phyloP scores from a whole-genome alignment of 2,888 invertebrate species.

The Melanostoma mellinum region DNA sequence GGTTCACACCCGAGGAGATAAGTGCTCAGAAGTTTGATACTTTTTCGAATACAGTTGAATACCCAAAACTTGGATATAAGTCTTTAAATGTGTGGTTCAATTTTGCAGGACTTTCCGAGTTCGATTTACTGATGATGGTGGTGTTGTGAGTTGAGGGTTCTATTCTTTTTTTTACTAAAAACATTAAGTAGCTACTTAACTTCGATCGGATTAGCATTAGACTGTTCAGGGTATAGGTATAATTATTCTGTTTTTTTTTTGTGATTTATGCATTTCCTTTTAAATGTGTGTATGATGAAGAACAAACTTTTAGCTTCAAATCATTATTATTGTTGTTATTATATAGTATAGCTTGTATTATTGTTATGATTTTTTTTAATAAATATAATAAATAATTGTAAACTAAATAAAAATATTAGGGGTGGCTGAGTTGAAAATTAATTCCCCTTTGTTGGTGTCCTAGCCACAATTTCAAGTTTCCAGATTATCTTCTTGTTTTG shows the following conservation, averaged over 20 bases:
- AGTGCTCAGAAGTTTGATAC: constrained; percentile 61
- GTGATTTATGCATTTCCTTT: no score
- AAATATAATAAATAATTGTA: no score
- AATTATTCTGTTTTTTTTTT: constrained; percentile 58
- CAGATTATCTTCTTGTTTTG: no score
- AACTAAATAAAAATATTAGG: no score
- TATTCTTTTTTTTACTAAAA: constrained; percentile 73
- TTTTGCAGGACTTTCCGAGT: constrained; percentile 43
- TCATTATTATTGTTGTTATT: no score
- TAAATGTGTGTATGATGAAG: no score
- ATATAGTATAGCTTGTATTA: no score
- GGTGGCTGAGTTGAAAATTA: no score
- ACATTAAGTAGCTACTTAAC: constrained; percentile 76
- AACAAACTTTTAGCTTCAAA: no score
- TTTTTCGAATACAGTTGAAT: constrained; percentile 37
- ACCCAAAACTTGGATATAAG: constrained; percentile 9
- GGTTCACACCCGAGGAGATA: constrained; percentile 39
- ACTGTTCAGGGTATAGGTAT: constrained; percentile 67
- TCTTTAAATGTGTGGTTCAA: constrained; percentile 61
- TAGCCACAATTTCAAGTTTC: no score
- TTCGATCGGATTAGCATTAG: constrained; percentile 76
- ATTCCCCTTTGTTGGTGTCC: no score
- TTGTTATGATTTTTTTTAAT: no score
- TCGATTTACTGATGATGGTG: constrained; percentile 2
- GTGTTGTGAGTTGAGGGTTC: constrained; percentile 56